A percentile compares a stretch with the other conserved stretches of the same genome.
phyloP scores from a whole-genome alignment of 2,797 vertebrate species.

The Crenuchus spilurus region DNA sequence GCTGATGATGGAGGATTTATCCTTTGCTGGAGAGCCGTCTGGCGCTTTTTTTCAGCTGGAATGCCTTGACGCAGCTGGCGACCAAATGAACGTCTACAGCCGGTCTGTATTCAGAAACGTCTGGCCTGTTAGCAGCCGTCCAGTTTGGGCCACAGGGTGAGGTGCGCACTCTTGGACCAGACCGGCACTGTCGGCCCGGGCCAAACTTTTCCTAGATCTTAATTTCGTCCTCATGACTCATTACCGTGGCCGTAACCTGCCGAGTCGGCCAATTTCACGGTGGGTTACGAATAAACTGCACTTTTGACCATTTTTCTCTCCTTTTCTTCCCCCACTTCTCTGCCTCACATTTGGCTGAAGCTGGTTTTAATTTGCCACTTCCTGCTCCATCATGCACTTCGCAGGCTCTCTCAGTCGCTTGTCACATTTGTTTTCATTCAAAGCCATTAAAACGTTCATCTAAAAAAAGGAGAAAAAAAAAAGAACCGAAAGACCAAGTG shows the following conservation, averaged over 20 bases:
- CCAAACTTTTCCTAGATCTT: slow-evolving; percentile 48
- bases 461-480: slow-evolving; percentile 31
- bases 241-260: slow-evolving; percentile 66
- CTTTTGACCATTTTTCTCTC: slow-evolving; percentile 55
- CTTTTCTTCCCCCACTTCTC: slow-evolving; percentile 24
- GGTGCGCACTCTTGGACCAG: slow-evolving; percentile 50
- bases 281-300: slow-evolving; percentile 77
- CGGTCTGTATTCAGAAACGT: slow-evolving; percentile 26
- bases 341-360: slow-evolving; percentile 55
- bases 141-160: slow-evolving; percentile 54
- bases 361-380: slow-evolving; percentile 77
- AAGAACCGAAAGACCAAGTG: slow-evolving; percentile 25
- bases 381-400: slow-evolving; percentile 62
- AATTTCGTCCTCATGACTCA: slow-evolving; percentile 58
- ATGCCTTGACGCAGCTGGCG: slow-evolving; percentile 66
- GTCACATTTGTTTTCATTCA: slow-evolving; percentile 72
- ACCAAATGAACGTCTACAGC: slow-evolving; percentile 54
- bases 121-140: slow-evolving; percentile 45
- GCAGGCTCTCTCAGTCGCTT: slow-evolving; percentile 31
- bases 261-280: slow-evolving; percentile 79
- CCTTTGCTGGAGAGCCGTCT: slow-evolving; percentile 32
- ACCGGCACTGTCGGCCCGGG: slow-evolving; percentile 35
- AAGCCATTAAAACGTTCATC: slow-evolving; percentile 63
- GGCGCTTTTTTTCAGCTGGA: slow-evolving; percentile 42
- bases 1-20: slow-evolving; percentile 28